phyloP scores from a whole-genome alignment of 2,797 vertebrate species.

The Australoheros facetus region DNA sequence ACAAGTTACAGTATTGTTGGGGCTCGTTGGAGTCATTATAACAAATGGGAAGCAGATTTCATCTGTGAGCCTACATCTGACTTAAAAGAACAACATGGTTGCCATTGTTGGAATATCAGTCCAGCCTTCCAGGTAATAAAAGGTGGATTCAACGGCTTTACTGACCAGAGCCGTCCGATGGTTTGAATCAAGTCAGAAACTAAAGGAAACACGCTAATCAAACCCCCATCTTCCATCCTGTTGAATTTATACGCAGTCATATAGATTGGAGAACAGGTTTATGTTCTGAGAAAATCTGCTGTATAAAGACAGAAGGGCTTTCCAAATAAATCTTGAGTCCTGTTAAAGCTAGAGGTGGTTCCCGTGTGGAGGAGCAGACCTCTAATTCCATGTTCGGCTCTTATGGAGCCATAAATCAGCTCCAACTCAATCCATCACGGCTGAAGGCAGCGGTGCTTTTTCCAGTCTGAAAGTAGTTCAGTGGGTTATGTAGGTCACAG shows the following conservation, averaged over 20 bases:
- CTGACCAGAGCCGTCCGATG: background rate
- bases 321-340: background rate
- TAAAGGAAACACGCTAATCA: background rate
- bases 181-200: background rate
- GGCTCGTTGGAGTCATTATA: background rate
- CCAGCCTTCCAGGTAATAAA: constrained; percentile 6
- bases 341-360: background rate
- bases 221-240: background rate
- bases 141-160: background rate
- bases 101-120: background rate
- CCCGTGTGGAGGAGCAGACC: constrained; percentile 7
- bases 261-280: background rate
- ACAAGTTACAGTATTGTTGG: too few relatives aligned
- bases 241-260: background rate
- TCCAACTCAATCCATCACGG: constrained; percentile 9
- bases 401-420: constrained; percentile 15
- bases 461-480: background rate
- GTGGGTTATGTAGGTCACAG: constrained; percentile 13
- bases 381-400: constrained; percentile 6
- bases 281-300: background rate
- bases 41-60: constrained; percentile 1
- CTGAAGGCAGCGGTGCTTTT: background rate
- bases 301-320: background rate
- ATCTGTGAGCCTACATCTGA: background rate
- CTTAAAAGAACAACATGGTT: background rate